A percentile compares a stretch with the other conserved stretches of the same genome.
These are phyloP conservation scores for Pecten maximus DNA, from an alignment of 2,888 invertebrate species.

Conservation along the genomic window DNA sequence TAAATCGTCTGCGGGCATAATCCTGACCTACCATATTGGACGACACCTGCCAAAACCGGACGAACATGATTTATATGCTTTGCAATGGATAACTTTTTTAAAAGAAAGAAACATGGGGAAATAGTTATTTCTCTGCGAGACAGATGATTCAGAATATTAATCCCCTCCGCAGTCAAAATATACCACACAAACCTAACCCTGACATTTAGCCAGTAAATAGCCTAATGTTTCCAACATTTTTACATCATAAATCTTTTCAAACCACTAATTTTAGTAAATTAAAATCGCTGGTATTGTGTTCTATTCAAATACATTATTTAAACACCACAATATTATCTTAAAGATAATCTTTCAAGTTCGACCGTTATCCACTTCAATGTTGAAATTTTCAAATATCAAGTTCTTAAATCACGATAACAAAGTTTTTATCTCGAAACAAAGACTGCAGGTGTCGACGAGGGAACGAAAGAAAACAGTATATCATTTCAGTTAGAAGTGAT, in stretches of 20 bases:
- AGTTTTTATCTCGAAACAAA: constrained; percentile 5
- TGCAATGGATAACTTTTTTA: too few species aligned
- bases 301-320: neutral
- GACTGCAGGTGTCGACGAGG: neutral
- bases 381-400: neutral
- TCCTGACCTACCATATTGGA: neutral
- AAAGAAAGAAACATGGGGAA: too few species aligned
- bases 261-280: neutral
- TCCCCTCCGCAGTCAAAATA: neutral
- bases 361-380: neutral
- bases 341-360: neutral
- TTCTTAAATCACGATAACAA: neutral
- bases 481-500: neutral
- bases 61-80: neutral
- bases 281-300: neutral
- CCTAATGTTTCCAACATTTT: too few species aligned
- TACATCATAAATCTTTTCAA: neutral
- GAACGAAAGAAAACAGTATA: neutral
- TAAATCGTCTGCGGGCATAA: neutral
- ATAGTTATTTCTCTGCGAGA: too few species aligned
- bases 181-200: neutral
- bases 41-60: neutral
- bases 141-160: neutral
- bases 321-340: neutral
- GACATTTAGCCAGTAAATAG: too few species aligned